phyloP scores from a whole-genome alignment of 2,797 vertebrate genomes.

The Melanotaenia parkinsoni region DNA sequence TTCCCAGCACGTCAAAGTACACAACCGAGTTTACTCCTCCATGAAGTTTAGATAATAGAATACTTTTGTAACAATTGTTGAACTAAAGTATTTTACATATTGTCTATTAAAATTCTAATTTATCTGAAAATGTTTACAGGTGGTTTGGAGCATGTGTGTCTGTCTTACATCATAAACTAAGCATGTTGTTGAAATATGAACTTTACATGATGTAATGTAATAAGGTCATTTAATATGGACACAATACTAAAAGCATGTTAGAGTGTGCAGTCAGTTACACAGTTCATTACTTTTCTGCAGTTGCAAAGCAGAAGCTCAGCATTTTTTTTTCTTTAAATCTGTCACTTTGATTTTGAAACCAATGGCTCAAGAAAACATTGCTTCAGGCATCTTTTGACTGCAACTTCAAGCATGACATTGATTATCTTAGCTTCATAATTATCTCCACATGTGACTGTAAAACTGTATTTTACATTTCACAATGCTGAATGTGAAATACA shows the following conservation, averaged over 20 bases:
- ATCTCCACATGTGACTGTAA: constrained; percentile 79
- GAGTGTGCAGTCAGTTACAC: constrained; percentile 31
- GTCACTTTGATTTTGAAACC: constrained; percentile 73
- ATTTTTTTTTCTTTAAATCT: constrained; percentile 24
- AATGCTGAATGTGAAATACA: constrained; percentile 24
- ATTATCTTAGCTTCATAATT: constrained; percentile 78
- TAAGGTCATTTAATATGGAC: constrained; percentile 54
- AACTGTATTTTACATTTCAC: constrained; percentile 49
- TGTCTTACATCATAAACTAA: constrained; percentile 53
- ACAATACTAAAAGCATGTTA: constrained; percentile 60
- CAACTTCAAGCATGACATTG: constrained; percentile 73
- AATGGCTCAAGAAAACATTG: constrained; percentile 59
- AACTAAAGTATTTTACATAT: constrained; percentile 44
- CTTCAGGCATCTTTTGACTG: constrained; percentile 68
- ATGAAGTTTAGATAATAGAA: constrained; percentile 44
- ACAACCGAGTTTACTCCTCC: constrained; percentile 16
- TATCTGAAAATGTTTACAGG: constrained; percentile 34
- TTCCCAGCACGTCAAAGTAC: constrained; percentile 19
- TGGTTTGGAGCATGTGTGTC: constrained; percentile 43
- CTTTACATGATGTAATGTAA: constrained; percentile 44
- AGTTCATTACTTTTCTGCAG: constrained; percentile 30
- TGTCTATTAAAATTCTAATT: constrained; percentile 11
- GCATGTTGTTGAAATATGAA: constrained; percentile 67
- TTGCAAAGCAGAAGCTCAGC: constrained; percentile 36
- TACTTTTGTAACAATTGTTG: constrained; percentile 49